Conservation (phyloP, 2,113 vertebrate species). For the Eira barbara region DNA sequence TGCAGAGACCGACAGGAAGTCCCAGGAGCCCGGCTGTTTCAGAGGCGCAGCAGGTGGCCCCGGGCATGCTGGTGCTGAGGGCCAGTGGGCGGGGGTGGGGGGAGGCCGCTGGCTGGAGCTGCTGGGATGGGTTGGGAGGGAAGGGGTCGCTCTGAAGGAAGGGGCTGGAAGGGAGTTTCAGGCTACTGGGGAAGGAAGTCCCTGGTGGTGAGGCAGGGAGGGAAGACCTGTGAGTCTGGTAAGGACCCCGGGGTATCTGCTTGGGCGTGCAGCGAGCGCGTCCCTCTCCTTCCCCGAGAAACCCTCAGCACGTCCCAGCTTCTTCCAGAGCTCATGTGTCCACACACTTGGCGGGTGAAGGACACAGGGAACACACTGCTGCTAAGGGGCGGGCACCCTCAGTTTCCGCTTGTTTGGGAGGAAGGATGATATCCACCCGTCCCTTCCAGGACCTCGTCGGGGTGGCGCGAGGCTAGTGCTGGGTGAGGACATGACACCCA, state of each 20-base stretch:
- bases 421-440: fast-evolving
- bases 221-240: no score
- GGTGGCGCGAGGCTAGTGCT: fast-evolving
- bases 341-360: fast-evolving
- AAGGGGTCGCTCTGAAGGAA: fast-evolving
- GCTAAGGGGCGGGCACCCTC: fast-evolving
- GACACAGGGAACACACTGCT: fast-evolving
- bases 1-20: fast-evolving
- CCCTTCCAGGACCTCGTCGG: fast-evolving
- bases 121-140: fast-evolving
- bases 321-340: fast-evolving
- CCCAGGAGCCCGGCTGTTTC: not conserved
- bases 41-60: not conserved
- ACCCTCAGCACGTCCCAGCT: fast-evolving
- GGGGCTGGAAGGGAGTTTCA: not conserved
- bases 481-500: fast-evolving
- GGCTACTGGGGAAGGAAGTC: not conserved
- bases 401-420: not conserved
- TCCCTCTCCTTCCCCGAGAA: not conserved
- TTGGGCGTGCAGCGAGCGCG: fast-evolving
- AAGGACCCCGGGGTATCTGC: not conserved
- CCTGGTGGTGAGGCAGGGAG: fast-evolving
- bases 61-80: not conserved
- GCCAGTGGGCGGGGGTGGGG: not conserved
- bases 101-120: not conserved